Evolutionary conservation across 2,797 vertebrate species (phyloP).

Genomic region (Cyprinodon diabolis): DNA sequence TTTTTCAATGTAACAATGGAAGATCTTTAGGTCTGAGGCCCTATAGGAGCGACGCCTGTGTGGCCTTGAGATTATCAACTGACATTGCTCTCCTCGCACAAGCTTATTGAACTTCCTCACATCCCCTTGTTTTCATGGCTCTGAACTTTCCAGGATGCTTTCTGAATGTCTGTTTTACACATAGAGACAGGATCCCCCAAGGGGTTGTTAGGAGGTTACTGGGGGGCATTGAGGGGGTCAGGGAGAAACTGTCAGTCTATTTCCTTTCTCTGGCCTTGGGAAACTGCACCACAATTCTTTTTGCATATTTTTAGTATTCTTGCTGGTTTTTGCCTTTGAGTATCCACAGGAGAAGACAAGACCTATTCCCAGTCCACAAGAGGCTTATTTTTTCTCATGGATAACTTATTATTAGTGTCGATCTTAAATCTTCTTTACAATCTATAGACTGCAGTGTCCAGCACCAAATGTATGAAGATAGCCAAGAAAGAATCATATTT

Average conservation of each 20-base stretch:
- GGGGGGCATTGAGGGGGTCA: constrained; percentile 79
- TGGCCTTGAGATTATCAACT: constrained; percentile 78
- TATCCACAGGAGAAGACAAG: constrained; percentile 65
- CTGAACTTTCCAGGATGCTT: constrained; percentile 82
- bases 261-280: constrained; percentile 86
- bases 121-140: constrained; percentile 72
- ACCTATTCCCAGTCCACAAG: constrained; percentile 59
- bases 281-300: constrained; percentile 81
- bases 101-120: constrained; percentile 75
- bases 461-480: constrained; percentile 44
- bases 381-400: constrained; percentile 69
- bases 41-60: constrained; percentile 69
- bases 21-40: constrained; percentile 55
- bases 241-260: constrained; percentile 84
- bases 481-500: constrained; percentile 78
- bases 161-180: constrained; percentile 84
- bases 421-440: constrained; percentile 11
- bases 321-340: constrained; percentile 61
- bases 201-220: constrained; percentile 78
- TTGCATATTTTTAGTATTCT: constrained; percentile 78
- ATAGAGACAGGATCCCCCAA: constrained; percentile 80
- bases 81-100: constrained; percentile 68
- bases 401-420: constrained; percentile 64
- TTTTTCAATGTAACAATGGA: constrained; percentile 70
- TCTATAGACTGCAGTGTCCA: constrained; percentile 36